phyloP scores from a whole-genome alignment of 2,797 vertebrate species.

The Loriculus beryllinus region DNA sequence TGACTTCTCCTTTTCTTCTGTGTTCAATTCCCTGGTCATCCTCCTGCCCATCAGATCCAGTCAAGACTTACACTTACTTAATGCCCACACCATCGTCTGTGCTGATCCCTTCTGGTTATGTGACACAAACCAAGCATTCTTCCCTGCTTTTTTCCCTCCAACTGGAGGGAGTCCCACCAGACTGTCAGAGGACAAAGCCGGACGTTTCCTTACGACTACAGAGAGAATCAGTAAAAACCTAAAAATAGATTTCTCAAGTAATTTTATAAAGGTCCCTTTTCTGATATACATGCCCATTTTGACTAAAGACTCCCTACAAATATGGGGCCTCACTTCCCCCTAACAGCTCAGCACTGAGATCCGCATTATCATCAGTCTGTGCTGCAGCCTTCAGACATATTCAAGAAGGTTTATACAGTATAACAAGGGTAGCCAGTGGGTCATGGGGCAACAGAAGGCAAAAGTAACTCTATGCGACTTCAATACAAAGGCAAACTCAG shows the following conservation, averaged over 20 bases:
- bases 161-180: not conserved
- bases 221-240: not conserved
- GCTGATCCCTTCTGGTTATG: not conserved
- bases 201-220: not conserved
- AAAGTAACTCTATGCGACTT: not conserved
- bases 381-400: not conserved
- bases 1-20: not conserved
- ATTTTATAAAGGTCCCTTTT: not conserved
- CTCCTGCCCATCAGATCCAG: not conserved
- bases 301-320: not conserved
- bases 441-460: not conserved
- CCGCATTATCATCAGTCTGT: not conserved
- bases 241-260: not conserved
- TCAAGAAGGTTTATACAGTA: not conserved
- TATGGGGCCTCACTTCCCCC: not conserved
- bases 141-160: not conserved
- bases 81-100: not conserved
- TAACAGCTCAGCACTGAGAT: not conserved
- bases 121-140: not conserved
- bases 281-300: not conserved
- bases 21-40: not conserved
- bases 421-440: not conserved
- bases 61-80: not conserved
- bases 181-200: not conserved
- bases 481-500: not conserved